phyloP scores from a whole-genome alignment of 2,797 vertebrate species.

The Alcedo quadribrachys region DNA sequence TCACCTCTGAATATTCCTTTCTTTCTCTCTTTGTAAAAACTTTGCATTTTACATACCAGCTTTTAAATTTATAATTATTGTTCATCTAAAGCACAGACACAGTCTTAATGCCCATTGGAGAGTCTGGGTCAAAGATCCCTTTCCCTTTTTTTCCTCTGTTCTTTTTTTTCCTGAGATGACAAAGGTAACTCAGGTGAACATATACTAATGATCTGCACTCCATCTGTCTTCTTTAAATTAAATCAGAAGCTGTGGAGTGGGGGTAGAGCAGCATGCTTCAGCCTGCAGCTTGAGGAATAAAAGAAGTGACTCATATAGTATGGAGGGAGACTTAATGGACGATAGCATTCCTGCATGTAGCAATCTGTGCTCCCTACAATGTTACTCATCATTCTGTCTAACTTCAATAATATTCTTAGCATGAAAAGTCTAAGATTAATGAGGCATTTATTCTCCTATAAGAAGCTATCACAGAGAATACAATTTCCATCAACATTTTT shows the following conservation, averaged over 20 bases:
- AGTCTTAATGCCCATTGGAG: background rate
- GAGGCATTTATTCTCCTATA: constrained; percentile 60
- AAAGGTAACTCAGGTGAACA: background rate
- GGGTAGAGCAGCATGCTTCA: constrained; percentile 39
- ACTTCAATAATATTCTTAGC: constrained; percentile 74
- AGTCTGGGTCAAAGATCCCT: background rate
- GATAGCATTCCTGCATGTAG: constrained; percentile 51
- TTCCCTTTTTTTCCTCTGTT: background rate
- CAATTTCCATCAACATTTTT: constrained; percentile 36
- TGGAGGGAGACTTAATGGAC: constrained; percentile 49
- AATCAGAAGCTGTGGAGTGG: constrained; percentile 10
- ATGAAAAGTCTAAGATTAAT: constrained; percentile 66
- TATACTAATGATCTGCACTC: background rate
- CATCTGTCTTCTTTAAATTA: constrained; percentile 48
- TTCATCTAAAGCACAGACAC: background rate
- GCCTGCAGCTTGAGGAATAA: constrained; percentile 41
- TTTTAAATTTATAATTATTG: background rate
- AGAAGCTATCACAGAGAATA: constrained; percentile 34
- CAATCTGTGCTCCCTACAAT: constrained; percentile 64
- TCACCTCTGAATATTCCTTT: background rate
- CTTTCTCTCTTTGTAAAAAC: background rate
- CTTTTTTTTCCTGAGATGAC: background rate
- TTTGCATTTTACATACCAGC: background rate
- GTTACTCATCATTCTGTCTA: constrained; percentile 64
- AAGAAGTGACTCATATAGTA: constrained; percentile 34